Evolutionary conservation across 1,140 invertebrate species (phyloP).

Genomic region (Brachionus asplanchnoidis): DNA sequence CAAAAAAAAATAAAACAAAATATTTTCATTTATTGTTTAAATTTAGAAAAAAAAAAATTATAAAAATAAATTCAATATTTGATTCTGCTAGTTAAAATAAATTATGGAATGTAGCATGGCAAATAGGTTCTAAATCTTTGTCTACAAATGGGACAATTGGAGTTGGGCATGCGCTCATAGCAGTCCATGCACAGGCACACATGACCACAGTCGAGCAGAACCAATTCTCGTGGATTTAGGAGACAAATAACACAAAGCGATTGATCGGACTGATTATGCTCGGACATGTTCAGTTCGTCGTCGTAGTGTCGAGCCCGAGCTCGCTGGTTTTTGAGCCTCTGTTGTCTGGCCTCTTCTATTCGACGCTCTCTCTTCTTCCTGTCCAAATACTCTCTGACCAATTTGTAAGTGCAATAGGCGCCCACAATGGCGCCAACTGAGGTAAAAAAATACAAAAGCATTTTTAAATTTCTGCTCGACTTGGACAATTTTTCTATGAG

Average conservation of each 20-base stretch:
- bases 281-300: not conserved
- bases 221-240: conserved; percentile 27
- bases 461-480: not conserved
- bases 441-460: not conserved
- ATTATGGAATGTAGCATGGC: conserved; percentile 33
- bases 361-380: not conserved
- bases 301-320: conserved; percentile 6
- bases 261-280: not conserved
- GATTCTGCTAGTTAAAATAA: not conserved
- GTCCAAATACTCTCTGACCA: conserved; percentile 2
- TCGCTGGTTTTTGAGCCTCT: conserved; percentile 6
- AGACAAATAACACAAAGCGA: conserved; percentile 27
- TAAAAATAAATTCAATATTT: not conserved
- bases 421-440: not conserved
- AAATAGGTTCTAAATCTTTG: conserved; percentile 32
- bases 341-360: conserved; percentile 10
- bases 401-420: conserved; percentile 3
- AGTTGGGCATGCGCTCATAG: conserved; percentile 26
- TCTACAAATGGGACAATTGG: conserved; percentile 37
- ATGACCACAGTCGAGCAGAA: conserved; percentile 38
- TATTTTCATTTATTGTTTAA: not conserved
- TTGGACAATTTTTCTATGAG: not conserved
- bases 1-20: not conserved
- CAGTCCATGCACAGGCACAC: conserved; percentile 40
- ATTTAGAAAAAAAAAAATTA: not conserved